These are phyloP conservation scores for Branchellion lobata DNA, from an alignment of 2,888 invertebrate genomes.

Conservation along the genomic window DNA sequence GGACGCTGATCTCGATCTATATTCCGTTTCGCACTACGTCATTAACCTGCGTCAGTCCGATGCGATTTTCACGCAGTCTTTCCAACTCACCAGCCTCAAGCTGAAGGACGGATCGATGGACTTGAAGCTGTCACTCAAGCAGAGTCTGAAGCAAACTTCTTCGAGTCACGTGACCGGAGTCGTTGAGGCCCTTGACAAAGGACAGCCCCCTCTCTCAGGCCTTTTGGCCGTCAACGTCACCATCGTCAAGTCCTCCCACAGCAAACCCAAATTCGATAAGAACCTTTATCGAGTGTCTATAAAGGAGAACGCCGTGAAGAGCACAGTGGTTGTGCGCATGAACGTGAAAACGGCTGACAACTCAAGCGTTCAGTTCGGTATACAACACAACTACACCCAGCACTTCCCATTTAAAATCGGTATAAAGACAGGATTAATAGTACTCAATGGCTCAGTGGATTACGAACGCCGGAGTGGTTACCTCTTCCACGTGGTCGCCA, in stretches of 20 bases:
- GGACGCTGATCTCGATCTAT: slow-evolving; percentile 46
- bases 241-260: neutral
- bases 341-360: slow-evolving; percentile 1
- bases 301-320: neutral
- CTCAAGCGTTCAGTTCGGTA: neutral
- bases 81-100: slow-evolving; percentile 15
- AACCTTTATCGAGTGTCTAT: neutral
- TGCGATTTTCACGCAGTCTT: neutral
- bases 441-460: slow-evolving; percentile 47
- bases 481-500: slow-evolving; percentile 45
- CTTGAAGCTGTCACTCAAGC: slow-evolving; percentile 18
- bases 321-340: neutral
- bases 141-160: neutral
- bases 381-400: slow-evolving; percentile 19
- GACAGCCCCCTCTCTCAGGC: slow-evolving; percentile 14
- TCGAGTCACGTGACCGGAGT: neutral
- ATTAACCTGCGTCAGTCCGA: slow-evolving; percentile 1
- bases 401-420: slow-evolving; percentile 44
- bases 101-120: slow-evolving; percentile 37
- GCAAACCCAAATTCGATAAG: slow-evolving; percentile 16
- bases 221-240: neutral
- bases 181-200: slow-evolving; percentile 33
- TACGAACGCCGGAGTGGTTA: slow-evolving; percentile 45
- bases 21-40: slow-evolving; percentile 40
- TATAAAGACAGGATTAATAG: slow-evolving; percentile 45